Evolutionary conservation across 53 echinoderm and acorn worm genomes (phyloP).

Genomic region (Glandiceps talaboti): DNA sequence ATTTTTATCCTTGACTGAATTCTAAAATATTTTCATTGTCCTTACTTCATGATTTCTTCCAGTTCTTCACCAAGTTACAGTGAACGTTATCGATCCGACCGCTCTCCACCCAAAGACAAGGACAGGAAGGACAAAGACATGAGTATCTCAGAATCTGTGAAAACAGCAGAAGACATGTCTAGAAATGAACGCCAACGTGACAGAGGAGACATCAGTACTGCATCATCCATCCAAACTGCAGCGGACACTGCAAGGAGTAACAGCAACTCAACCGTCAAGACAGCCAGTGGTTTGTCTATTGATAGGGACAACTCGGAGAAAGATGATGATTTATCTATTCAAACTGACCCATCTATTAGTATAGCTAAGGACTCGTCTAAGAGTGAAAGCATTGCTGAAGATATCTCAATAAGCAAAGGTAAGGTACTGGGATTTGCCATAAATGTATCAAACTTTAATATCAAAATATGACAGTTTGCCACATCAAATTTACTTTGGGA

Average conservation of each 20-base stretch:
- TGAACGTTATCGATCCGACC: neutral
- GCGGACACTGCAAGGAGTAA: neutral
- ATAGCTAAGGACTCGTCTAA: conserved; percentile 7
- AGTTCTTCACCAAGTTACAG: neutral
- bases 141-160: neutral
- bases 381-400: conserved; percentile 53
- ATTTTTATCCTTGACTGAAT: too few species aligned
- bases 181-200: neutral
- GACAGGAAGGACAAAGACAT: too few species aligned
- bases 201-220: neutral
- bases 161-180: neutral
- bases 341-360: conserved; percentile 50
- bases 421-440: too few species aligned
- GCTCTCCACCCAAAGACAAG: neutral
- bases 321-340: conserved; percentile 37
- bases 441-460: too few species aligned
- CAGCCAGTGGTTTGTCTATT: conserved; percentile 23
- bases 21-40: too few species aligned
- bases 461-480: too few species aligned
- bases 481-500: too few species aligned
- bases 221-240: neutral
- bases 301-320: conserved; percentile 3
- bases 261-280: conserved; percentile 14
- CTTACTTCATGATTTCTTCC: too few species aligned
- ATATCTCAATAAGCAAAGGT: conserved; percentile 14